Base-by-base conservation (phyloP, 2,888 invertebrate species). In the Tribolium freemani region DNA sequence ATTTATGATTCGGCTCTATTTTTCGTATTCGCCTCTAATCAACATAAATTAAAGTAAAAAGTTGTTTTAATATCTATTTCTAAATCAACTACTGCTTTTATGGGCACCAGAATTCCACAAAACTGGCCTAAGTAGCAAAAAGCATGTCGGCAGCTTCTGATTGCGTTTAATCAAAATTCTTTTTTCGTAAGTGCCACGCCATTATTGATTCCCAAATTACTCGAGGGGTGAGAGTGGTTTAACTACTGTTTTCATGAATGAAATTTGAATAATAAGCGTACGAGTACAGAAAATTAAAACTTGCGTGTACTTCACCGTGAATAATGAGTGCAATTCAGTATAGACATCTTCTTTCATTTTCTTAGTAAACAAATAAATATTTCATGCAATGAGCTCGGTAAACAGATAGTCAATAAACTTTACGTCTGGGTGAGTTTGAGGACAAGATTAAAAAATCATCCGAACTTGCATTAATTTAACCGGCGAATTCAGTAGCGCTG, bases 341-440 rank as follows among this genome's bases (percentile, higher is more conserved):
- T 44, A 31, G 67, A 67, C 67, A 45, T 72, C 48, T 60, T 56
- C 54, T 58, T 53, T 51, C 48, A 64, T 54, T 66, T 56, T 16
- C 61, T 8, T 69, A 44, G 73, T 73, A 70, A 73, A 73, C 73
- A 73, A 73, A 73, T 73, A 70, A 58, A 73, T 73, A 73, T 73
- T 73, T 73, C 73, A 73, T 73, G 48, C 66, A 56, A 63, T 56
- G 46, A 53, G 48, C 56, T 21, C 51, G 44, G 54, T 57, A 73
- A 73, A 73, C 70, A 70, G 44, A 70, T 73, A 70, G 73, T 73
- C 73, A 73, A 73, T 70, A 73, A 73, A 73, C 73, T 61, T 53
- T 60, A 21, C 48, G 66, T 73, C 69, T 73, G 69, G 70, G 73
- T 67, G 70, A 67, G 45, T 70, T 71, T 44, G 73, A 73, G 73